Percentiles rank a stretch among this genome's conserved stretches.
phyloP scores from a whole-genome alignment of 2,888 invertebrate genomes.

The Drosophila hawaiiensis region DNA sequence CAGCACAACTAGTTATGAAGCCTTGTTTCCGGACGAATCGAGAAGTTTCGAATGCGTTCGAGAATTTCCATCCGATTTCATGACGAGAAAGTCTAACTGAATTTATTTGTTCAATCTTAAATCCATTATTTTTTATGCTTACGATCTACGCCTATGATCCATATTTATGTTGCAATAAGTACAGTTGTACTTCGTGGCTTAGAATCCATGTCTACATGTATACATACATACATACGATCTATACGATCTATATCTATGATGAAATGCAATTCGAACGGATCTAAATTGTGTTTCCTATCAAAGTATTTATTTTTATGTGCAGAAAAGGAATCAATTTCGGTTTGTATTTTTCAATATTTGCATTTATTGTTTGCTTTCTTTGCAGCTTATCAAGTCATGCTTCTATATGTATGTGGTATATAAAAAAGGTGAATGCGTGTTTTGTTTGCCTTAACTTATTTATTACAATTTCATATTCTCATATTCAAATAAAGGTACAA shows the following conservation, averaged over 20 bases:
- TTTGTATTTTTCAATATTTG: slow-evolving; percentile 14
- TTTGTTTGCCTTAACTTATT: slow-evolving; percentile 30
- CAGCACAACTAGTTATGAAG: not conserved
- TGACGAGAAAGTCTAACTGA: not conserved
- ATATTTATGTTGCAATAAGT: not conserved
- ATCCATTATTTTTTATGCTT: not conserved
- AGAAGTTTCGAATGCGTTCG: not conserved
- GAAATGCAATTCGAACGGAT: not conserved
- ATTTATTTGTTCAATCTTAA: no score
- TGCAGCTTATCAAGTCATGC: slow-evolving; percentile 38
- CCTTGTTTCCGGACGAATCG: not conserved
- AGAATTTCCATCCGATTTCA: not conserved
- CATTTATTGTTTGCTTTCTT: slow-evolving; percentile 46
- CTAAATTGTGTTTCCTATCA: not conserved
- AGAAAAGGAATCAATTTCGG: not conserved
- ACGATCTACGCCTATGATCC: not conserved
- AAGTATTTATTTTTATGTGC: not conserved
- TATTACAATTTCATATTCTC: slow-evolving; percentile 39
- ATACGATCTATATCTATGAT: not conserved
- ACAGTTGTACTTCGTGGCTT: not conserved
- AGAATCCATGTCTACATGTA: not conserved
- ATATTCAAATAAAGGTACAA: slow-evolving; percentile 36
- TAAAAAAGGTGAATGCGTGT: slow-evolving; percentile 21
- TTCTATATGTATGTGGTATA: slow-evolving; percentile 3
- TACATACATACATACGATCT: not conserved